phyloP scores from a whole-genome alignment of 2,797 vertebrate genomes.

The Microcaecilia unicolor region DNA sequence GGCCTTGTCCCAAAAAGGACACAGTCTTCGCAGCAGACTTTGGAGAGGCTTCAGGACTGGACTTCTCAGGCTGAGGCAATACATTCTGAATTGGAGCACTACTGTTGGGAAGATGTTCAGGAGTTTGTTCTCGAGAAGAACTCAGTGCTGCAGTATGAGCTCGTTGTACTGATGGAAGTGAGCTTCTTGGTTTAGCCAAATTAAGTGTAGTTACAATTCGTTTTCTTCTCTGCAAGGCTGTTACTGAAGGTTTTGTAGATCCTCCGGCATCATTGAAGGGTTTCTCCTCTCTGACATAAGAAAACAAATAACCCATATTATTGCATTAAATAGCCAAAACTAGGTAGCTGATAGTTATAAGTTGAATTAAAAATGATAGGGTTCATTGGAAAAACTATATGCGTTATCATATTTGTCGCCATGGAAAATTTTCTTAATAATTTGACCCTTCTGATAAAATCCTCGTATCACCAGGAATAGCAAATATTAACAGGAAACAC shows the following conservation, averaged over 20 bases:
- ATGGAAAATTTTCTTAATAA: no score
- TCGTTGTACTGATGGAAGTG: constrained; percentile 39
- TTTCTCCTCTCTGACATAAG: constrained; percentile 49
- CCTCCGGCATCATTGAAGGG: constrained; percentile 33
- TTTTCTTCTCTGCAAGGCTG: constrained; percentile 74
- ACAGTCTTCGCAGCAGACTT: constrained; percentile 34
- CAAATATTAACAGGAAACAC: no score
- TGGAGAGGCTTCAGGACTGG: constrained; percentile 15
- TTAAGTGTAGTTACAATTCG: constrained; percentile 64
- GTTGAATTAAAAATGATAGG: no score
- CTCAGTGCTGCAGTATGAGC: constrained; percentile 30
- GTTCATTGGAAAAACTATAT: no score
- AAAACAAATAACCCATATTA: no score
- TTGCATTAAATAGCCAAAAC: no score
- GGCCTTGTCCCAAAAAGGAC: constrained; percentile 28
- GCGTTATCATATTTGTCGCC: no score
- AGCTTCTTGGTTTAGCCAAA: constrained; percentile 64
- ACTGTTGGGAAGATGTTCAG: constrained; percentile 9
- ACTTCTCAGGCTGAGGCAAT: constrained; percentile 6
- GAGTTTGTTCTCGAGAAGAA: constrained; percentile 23
- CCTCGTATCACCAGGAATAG: no score
- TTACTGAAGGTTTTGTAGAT: constrained; percentile 28
- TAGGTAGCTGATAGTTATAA: no score
- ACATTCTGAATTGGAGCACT: constrained; percentile 23
- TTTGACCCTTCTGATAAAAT: no score